Evolutionary conservation across 2,797 vertebrate genomes (phyloP).

Genomic region (Chloroceryle amazona): DNA sequence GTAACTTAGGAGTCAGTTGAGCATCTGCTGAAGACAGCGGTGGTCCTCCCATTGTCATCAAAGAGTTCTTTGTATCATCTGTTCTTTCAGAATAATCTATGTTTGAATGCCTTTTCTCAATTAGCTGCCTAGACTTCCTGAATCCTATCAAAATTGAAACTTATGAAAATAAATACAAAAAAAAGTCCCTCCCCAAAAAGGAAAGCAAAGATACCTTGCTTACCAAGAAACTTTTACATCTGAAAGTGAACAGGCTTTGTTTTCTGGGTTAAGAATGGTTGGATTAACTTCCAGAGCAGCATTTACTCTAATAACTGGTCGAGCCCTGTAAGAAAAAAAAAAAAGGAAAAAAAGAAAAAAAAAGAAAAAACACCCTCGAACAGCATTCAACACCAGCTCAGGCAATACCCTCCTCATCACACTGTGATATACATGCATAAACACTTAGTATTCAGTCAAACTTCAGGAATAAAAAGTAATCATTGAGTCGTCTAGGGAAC

Average conservation of each 20-base stretch:
- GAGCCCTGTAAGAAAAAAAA: slow-evolving; percentile 82
- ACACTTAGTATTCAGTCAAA: background rate
- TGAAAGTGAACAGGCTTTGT: slow-evolving; percentile 85
- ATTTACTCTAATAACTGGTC: slow-evolving; percentile 93
- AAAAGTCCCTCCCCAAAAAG: background rate
- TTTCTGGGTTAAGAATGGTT: slow-evolving; percentile 93
- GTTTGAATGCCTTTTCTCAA: background rate
- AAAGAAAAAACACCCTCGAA: background rate
- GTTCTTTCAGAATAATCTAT: background rate
- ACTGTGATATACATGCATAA: background rate
- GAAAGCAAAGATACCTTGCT: slow-evolving; percentile 50
- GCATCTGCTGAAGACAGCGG: background rate
- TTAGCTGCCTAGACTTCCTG: background rate
- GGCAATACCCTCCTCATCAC: background rate
- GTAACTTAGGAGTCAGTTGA: background rate
- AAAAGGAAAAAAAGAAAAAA: no score
- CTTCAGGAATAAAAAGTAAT: background rate
- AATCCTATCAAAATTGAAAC: background rate
- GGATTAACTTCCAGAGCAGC: slow-evolving; percentile 91
- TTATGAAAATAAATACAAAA: background rate
- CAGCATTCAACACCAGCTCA: background rate
- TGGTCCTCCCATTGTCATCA: background rate
- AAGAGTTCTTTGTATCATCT: background rate
- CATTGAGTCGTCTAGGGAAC: background rate
- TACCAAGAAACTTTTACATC: slow-evolving; percentile 91